These are phyloP conservation scores for Pan troglodytes DNA, from an alignment of 2,113 vertebrate genomes.

Conservation along the genomic window NHGRI_mPanTro3-v2.1_pri NC_072403.2:159723001-159723500, in stretches of 20 bases:
- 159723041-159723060: neutral
- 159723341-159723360: neutral
- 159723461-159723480: neutral
- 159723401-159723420: neutral
- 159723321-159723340: neutral
- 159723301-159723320: constrained; percentile 16
- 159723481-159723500: constrained; percentile 24
- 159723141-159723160: neutral
- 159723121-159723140: neutral
- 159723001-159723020: constrained; percentile 19
- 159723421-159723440: neutral
- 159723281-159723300: neutral
- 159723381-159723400: neutral
- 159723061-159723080: neutral
- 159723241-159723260: neutral
- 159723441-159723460: neutral
- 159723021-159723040: neutral
- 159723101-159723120: neutral
- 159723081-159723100: constrained; percentile 36
- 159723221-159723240: constrained; percentile 69
- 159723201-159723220: constrained; percentile 71
- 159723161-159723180: neutral
- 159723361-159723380: neutral
- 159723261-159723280: neutral
- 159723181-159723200: constrained; percentile 67